These are phyloP conservation scores for Mesaphorura yosii DNA, from an alignment of 1,140 invertebrate species.

Conservation along the genomic window DNA sequence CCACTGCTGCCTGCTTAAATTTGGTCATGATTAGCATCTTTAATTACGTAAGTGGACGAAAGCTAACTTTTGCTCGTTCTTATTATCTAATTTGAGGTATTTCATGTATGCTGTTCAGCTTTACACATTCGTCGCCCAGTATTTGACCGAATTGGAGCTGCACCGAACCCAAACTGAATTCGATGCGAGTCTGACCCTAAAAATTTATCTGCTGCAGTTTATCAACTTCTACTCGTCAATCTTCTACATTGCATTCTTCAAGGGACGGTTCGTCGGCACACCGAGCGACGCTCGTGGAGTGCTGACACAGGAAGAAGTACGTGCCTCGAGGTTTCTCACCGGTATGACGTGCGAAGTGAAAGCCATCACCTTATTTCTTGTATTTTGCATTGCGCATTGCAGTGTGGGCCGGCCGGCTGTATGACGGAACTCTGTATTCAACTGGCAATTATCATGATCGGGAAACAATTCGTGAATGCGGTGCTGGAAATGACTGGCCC, in stretches of 20 bases:
- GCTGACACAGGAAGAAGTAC: slow-evolving; percentile 63
- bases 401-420: slow-evolving; percentile 54
- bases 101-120: slow-evolving; percentile 43
- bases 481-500: slow-evolving; percentile 48
- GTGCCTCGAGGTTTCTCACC: no score
- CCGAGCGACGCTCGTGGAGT: slow-evolving; percentile 38
- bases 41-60: slow-evolving; percentile 51
- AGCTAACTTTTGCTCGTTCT: no score
- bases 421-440: slow-evolving; percentile 55
- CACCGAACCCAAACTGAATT: slow-evolving; percentile 93
- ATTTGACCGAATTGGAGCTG: slow-evolving; percentile 87
- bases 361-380: no score
- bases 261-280: slow-evolving; percentile 78
- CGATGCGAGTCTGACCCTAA: slow-evolving; percentile 89
- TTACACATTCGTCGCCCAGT: slow-evolving; percentile 77
- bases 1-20: slow-evolving; percentile 75
- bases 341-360: no score
- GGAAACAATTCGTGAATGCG: slow-evolving; percentile 53
- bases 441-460: slow-evolving; percentile 55
- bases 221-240: slow-evolving; percentile 98
- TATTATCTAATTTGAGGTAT: no score
- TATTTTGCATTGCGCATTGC: no score
- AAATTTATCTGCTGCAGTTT: slow-evolving; percentile 95
- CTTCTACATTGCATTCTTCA: slow-evolving; percentile 97
- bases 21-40: slow-evolving; percentile 72